Percentiles rank a stretch among this genome's conserved stretches.
Conservation (phyloP, 2,113 vertebrate species). For the Lepus americanus region DNA sequence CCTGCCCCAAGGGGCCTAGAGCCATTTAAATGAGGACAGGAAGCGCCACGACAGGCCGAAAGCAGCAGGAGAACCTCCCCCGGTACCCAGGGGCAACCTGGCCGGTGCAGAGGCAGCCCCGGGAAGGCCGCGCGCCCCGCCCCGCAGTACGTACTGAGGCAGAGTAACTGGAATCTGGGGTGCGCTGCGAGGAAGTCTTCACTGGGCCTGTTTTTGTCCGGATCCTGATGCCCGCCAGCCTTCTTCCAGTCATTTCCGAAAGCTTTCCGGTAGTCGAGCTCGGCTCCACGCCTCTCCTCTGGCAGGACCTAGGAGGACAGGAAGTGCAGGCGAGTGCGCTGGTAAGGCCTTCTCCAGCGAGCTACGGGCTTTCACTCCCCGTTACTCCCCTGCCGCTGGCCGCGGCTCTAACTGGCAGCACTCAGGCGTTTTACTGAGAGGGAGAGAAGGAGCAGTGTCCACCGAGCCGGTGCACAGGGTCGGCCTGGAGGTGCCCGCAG, state of each 20-base stretch:
- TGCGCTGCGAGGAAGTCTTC: conserved; percentile 90
- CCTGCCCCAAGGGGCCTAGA: neutral
- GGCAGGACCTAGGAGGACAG: conserved; percentile 86
- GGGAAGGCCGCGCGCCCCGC: accelerated
- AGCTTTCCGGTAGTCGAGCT: conserved; percentile 96
- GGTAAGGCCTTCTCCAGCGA: too few relatives aligned
- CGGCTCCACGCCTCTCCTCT: conserved; percentile 93
- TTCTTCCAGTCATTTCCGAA: conserved; percentile 94
- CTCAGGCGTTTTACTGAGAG: neutral
- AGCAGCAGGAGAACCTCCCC: neutral
- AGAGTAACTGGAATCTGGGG: conserved; percentile 91
- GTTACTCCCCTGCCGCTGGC: too few relatives aligned
- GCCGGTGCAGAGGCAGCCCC: neutral
- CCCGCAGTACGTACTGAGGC: conserved; percentile 90
- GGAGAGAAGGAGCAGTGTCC: neutral
- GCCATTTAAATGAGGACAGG: neutral
- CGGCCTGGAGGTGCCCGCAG: accelerated
- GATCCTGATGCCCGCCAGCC: conserved; percentile 90
- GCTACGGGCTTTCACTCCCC: too few relatives aligned
- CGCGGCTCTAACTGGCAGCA: neutral
- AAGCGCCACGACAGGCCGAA: neutral
- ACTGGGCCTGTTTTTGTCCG: conserved; percentile 86
- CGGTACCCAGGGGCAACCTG: neutral
- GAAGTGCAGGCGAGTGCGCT: neutral
- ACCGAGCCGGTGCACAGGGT: accelerated